Base-by-base conservation (phyloP, 2,113 vertebrate genomes). In the Phyllopteryx taeniolatus region DNA sequence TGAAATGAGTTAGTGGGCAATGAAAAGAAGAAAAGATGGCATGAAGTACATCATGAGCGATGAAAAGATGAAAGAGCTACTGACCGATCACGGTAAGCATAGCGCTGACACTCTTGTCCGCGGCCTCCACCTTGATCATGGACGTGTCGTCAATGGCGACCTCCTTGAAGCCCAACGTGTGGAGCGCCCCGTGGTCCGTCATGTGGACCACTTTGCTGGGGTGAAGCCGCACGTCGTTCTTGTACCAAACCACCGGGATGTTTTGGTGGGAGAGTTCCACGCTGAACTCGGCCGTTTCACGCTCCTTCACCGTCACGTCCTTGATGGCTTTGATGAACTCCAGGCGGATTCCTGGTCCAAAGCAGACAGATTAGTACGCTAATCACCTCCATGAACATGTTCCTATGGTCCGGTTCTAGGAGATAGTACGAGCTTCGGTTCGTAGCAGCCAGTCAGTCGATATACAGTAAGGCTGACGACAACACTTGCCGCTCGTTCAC, bases 281-380 rank as follows among this genome's bases (percentile, higher is more conserved):
- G 4, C 93, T 97, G 85, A 99, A 99, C 75, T 95, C 94, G 0
- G 96, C 97, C 7, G 93, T 97, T 87, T 99, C 97, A 1, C 95
- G 90, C 70, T 99, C 98, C 80, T 99, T 99, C 76, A 98, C 98
- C 0, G 96, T 99, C 51, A 98, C 95, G 17, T 99, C 98, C 80
- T 96, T 95, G 44, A 99, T 96, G 11, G 96, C 94, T 69, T 93
- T 96, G 72, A 94, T 91, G 87, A 99, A 99, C 90, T 98, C 94
- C 83, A 99, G 94, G 7, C 96, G 96, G 75, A 99, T 99, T 72
- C 98, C 98, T 99, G 61, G 35, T 39, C 35, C 35, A 39, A 39
- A 39, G 35, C 35, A 6, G 35, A 39, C 4, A 39, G 35, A 39
- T 39, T 39, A 39, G 35, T 39, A 39, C 0, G 35, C 27, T 27